Conservation (phyloP, 2,113 vertebrate genomes). For the Ictidomys tridecemlineatus region DNA sequence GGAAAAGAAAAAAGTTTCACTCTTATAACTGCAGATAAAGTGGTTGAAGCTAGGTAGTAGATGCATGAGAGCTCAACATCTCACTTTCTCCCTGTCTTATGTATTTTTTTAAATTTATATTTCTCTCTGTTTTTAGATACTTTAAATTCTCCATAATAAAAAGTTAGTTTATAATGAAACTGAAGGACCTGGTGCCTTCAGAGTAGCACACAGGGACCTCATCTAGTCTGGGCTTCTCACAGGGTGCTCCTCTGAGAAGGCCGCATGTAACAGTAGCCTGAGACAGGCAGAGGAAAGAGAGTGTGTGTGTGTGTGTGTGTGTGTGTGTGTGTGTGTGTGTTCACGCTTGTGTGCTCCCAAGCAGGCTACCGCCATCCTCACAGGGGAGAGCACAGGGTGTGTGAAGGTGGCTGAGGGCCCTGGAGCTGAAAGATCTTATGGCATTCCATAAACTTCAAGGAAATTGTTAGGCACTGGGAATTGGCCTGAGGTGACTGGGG, state of each 20-base stretch:
- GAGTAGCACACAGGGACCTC: not conserved
- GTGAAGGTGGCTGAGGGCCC: not conserved
- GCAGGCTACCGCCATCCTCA: not conserved
- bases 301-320: too few relatives aligned
- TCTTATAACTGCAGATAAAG: not conserved
- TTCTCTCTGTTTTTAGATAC: not conserved
- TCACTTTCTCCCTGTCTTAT: not conserved
- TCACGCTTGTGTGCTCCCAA: not conserved
- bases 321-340: not conserved
- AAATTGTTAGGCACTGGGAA: not conserved
- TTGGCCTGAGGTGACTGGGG: not conserved
- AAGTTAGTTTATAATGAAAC: not conserved
- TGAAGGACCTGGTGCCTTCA: not conserved
- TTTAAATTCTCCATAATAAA: not conserved
- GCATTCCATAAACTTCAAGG: not conserved
- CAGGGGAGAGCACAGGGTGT: not conserved
- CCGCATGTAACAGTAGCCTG: not conserved
- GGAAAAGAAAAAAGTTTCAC: not conserved
- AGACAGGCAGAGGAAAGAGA: too few relatives aligned
- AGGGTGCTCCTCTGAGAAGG: not conserved
- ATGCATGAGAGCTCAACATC: not conserved
- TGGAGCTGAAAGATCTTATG: not conserved
- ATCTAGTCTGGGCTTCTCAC: not conserved
- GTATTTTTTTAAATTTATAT: not conserved
- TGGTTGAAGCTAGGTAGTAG: too few relatives aligned